Conservation (phyloP, 1,140 invertebrate genomes). For the Holotrichia oblita region DNA sequence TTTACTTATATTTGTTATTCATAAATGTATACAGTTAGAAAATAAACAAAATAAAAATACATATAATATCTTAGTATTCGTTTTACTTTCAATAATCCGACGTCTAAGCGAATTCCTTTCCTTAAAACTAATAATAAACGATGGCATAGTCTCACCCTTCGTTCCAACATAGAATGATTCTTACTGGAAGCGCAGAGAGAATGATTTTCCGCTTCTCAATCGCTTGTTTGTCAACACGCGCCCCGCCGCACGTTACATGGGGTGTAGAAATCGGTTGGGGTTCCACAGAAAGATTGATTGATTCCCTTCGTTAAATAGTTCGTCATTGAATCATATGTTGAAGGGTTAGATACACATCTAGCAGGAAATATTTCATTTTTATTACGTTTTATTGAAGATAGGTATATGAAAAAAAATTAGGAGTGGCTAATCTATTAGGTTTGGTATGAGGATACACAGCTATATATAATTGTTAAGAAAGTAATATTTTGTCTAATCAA, state of each 20-base stretch:
- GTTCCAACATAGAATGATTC: neutral
- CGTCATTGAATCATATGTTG: slow-evolving; percentile 36
- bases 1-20: no score
- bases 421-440: neutral
- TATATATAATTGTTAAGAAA: no score
- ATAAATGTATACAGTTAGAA: no score
- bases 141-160: slow-evolving; percentile 9
- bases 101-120: neutral
- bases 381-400: slow-evolving; percentile 16
- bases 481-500: no score
- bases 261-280: slow-evolving; percentile 26
- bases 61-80: neutral
- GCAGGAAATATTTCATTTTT: slow-evolving; percentile 22
- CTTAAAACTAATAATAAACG: slow-evolving; percentile 39
- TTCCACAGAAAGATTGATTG: slow-evolving; percentile 27
- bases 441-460: no score
- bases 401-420: slow-evolving; percentile 1
- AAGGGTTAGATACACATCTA: slow-evolving; percentile 35
- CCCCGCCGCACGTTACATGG: slow-evolving; percentile 21
- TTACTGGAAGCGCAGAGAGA: slow-evolving; percentile 25
- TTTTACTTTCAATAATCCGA: neutral
- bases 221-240: slow-evolving; percentile 35
- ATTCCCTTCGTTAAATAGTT: slow-evolving; percentile 35
- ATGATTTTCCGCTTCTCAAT: slow-evolving; percentile 36
- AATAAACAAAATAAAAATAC: neutral